Evolutionary conservation across 2,113 vertebrate species (phyloP).

Genomic region (Crotalus helleri): DNA sequence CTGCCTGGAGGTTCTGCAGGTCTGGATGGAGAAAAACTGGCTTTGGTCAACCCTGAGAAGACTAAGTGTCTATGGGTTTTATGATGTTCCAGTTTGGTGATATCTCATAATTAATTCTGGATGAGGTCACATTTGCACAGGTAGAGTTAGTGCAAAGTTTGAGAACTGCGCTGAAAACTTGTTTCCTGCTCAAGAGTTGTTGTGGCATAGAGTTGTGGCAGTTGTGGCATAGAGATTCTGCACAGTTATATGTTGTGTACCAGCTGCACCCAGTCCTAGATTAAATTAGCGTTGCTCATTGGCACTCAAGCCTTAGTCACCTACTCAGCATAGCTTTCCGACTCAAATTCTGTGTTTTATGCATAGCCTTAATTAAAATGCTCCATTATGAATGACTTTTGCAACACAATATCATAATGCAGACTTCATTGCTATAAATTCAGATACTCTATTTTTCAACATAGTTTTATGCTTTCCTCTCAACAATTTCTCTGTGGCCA

Average conservation of each 20-base stretch:
- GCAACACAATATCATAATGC: background rate
- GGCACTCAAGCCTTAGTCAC: background rate
- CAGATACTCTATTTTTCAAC: background rate
- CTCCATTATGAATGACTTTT: background rate
- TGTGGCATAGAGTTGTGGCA: background rate
- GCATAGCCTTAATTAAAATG: background rate
- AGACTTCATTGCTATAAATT: background rate
- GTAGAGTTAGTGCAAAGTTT: background rate
- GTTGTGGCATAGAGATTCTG: background rate
- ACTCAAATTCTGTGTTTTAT: background rate
- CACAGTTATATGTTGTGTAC: background rate
- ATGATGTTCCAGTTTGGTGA: background rate
- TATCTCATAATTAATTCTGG: background rate
- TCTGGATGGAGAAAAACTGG: background rate
- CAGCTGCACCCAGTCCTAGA: background rate
- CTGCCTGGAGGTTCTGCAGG: background rate
- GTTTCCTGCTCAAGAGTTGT: background rate
- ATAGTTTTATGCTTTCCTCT: background rate
- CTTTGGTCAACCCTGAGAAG: background rate
- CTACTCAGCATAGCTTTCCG: background rate
- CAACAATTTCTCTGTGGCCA: background rate
- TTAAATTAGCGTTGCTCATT: background rate
- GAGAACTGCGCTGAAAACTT: background rate
- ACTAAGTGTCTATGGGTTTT: background rate
- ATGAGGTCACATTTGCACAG: background rate